A percentile compares a stretch with the other conserved stretches of the same genome.
Conservation (phyloP, 2,888 invertebrate species). For the Synergus gifuensis region DNA sequence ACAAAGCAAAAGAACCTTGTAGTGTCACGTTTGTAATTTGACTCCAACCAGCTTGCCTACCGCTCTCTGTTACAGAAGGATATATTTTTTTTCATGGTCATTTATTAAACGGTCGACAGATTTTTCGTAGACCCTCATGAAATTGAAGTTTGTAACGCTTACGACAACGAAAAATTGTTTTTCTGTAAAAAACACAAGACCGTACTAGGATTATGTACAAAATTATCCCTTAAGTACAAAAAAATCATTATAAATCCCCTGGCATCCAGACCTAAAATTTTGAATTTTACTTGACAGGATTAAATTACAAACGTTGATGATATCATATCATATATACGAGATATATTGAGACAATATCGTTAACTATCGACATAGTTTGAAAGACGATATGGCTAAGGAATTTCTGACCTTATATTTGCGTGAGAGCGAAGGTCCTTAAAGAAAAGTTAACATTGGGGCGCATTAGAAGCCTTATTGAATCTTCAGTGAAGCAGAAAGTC, state of each 20-base stretch:
- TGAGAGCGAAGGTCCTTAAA: background rate
- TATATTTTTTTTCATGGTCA: background rate
- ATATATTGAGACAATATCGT: background rate
- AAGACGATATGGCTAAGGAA: background rate
- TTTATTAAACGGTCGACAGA: background rate
- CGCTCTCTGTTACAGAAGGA: background rate
- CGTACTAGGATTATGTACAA: no score
- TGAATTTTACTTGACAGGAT: background rate
- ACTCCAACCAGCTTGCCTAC: background rate
- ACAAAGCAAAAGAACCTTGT: background rate
- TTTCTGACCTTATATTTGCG: background rate
- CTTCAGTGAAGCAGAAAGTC: background rate
- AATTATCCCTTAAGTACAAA: no score
- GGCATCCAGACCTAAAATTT: background rate
- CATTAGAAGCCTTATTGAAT: background rate
- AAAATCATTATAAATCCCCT: no score
- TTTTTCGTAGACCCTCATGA: background rate
- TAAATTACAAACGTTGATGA: background rate
- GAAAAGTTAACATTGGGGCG: background rate
- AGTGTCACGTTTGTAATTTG: conserved; percentile 6
- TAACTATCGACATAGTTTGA: background rate
- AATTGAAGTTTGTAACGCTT: no score
- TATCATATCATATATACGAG: background rate
- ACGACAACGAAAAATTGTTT: no score
- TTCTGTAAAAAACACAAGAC: no score